Conservation (phyloP, 2,113 vertebrate genomes). For the Daphoenositta chrysoptera region DNA sequence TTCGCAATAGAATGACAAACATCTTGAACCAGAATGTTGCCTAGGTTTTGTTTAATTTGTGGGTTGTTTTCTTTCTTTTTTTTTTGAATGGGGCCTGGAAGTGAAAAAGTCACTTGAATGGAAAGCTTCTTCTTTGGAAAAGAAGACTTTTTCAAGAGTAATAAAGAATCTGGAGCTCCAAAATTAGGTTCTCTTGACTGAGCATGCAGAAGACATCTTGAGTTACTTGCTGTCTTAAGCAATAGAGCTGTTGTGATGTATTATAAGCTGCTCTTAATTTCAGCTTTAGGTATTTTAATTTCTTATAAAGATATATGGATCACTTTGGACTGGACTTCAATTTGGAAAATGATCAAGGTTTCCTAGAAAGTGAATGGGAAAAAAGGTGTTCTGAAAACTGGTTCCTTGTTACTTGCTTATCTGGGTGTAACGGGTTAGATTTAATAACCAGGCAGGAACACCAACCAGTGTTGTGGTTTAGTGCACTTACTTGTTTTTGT, state of each 20-base stretch:
- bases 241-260: background rate
- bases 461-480: no score
- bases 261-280: background rate
- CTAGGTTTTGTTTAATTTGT: background rate
- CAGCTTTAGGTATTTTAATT: background rate
- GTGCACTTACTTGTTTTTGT: no score
- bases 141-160: background rate
- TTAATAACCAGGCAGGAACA: no score
- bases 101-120: background rate
- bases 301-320: background rate
- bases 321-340: background rate
- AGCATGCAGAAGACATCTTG: background rate
- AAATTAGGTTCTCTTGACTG: background rate
- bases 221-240: background rate
- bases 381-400: background rate
- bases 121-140: background rate
- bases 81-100: background rate
- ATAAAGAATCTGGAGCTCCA: background rate
- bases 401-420: background rate
- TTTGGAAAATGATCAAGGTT: background rate
- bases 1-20: background rate
- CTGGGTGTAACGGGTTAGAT: no score
- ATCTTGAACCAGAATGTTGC: background rate
- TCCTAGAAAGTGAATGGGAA: background rate
- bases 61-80: fast-evolving